A percentile compares a stretch with the other conserved stretches of the same genome.
phyloP scores from a whole-genome alignment of 2,888 invertebrate species.

The Drosophila recens region DNA sequence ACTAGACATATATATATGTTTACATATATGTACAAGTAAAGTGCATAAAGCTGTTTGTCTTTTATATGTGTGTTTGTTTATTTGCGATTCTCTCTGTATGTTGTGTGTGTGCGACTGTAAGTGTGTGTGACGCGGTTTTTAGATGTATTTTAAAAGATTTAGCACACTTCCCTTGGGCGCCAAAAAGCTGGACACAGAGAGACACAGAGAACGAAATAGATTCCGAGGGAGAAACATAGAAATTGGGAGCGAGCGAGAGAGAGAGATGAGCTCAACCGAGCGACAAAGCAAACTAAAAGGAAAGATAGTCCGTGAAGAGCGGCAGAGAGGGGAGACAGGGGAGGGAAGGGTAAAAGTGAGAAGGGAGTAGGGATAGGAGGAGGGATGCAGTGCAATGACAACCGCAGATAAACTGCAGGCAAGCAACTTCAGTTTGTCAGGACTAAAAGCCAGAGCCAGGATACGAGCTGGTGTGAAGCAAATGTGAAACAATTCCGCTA shows the following conservation, averaged over 20 bases:
- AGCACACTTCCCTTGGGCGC: constrained; percentile 64
- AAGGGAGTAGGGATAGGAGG: neutral
- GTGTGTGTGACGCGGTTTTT: constrained; percentile 55
- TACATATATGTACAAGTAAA: constrained; percentile 39
- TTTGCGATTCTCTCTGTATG: neutral
- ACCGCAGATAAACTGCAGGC: constrained; percentile 72
- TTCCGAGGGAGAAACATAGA: neutral
- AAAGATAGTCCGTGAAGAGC: neutral
- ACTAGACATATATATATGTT: constrained; percentile 8
- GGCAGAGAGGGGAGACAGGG: too few species aligned
- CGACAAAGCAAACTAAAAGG: constrained; percentile 46
- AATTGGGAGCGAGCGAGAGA: neutral
- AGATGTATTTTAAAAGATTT: constrained; percentile 75
- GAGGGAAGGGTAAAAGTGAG: too few species aligned
- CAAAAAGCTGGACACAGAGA: constrained; percentile 63
- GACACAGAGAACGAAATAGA: neutral
- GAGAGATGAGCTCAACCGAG: constrained; percentile 38
- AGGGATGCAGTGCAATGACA: constrained; percentile 28
- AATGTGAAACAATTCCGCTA: constrained; percentile 79
- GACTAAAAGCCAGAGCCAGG: neutral
- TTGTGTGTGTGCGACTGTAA: constrained; percentile 14
- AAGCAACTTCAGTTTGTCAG: constrained; percentile 35
- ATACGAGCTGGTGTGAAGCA: constrained; percentile 38
- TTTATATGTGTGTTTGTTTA: constrained; percentile 4
- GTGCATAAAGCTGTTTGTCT: constrained; percentile 71